Evolutionary conservation across 2,113 vertebrate species (phyloP).

Genomic region (Taurulus bubalis): DNA sequence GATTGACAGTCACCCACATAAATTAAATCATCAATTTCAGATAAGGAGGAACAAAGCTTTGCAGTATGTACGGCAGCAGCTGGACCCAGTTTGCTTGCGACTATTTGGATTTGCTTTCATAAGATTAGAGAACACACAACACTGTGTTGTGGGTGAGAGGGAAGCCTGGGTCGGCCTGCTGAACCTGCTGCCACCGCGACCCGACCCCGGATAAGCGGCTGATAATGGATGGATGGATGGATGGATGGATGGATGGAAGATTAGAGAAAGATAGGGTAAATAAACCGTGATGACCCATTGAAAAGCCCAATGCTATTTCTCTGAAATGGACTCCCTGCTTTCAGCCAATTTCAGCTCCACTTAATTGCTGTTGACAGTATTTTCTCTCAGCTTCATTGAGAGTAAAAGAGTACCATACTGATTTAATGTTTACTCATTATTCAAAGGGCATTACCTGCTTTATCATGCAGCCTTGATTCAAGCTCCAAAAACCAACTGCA

Average conservation of each 20-base stretch:
- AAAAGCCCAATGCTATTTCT: constrained; percentile 19
- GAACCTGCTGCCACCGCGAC: too few species aligned
- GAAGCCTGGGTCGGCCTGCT: too few species aligned
- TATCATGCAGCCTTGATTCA: background rate
- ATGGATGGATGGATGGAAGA: too few species aligned
- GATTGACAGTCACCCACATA: constrained; percentile 54
- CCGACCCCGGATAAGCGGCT: too few species aligned
- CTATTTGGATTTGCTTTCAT: constrained; percentile 5
- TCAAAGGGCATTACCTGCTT: constrained; percentile 7
- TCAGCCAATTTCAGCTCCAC: constrained; percentile 22
- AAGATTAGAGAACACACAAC: constrained; percentile 12
- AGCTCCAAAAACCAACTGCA: constrained; percentile 11
- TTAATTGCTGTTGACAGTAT: constrained; percentile 39
- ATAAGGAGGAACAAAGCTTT: constrained; percentile 17
- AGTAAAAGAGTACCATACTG: constrained; percentile 30
- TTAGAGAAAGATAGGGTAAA: constrained; percentile 4
- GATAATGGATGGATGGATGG: too few species aligned
- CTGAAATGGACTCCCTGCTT: constrained; percentile 8
- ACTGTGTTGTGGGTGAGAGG: too few species aligned
- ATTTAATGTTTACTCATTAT: constrained; percentile 39
- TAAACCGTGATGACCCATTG: constrained; percentile 16
- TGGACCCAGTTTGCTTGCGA: background rate
- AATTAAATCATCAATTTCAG: constrained; percentile 52
- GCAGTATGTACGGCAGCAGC: background rate
- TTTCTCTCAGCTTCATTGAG: constrained; percentile 25